Base-by-base conservation (phyloP, 2,888 invertebrate species). In the Lamellibrachia columna region DNA sequence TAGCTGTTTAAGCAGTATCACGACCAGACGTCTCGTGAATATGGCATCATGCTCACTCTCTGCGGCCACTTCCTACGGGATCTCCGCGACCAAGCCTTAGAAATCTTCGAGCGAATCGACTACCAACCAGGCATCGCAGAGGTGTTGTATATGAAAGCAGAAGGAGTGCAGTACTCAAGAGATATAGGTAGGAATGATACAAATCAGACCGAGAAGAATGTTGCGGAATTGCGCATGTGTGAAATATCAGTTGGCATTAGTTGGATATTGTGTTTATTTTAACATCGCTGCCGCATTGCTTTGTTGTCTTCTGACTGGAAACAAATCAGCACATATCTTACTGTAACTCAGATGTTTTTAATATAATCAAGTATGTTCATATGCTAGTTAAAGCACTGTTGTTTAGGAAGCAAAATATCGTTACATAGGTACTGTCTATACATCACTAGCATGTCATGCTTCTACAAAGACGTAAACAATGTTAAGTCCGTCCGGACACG, bases 31-130 rank as follows among this genome's bases (percentile, higher is more conserved):
- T 93, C 94, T 91, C 91, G 93, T 11, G 91, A 93, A 2, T 92
- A 94, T 90, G 94, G 94, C 9, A 92, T 92, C n/a, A 94, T 94
- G 11, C 93, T 95, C 90, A 91, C 93, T 15, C 58, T 93, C 40
- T 94, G 94, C 92, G 94, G 94, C 7, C 94, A 95, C 91, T 95
- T 95, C 91, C 90, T 92, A 22, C 91, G 92, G 15, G 28, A 22
- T 15, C 91, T 92, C n/a, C 93, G 94, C 75, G 90, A 93, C 52
- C 93, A 93, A 53, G 94, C 94, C 6, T 90, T 92, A 90, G 40
- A 92, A 40, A 94, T 94, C 91, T 94, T 95, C 92, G 91, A 93
- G 52, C 93, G 75, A 52, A 93, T 92, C 53, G 93, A 93, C 15
- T 94, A 94, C 93, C 92, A 93, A 60, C 93, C 93, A 92, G 94